Conservation (phyloP, 2,113 vertebrate genomes). For the Heterotis niloticus region DNA sequence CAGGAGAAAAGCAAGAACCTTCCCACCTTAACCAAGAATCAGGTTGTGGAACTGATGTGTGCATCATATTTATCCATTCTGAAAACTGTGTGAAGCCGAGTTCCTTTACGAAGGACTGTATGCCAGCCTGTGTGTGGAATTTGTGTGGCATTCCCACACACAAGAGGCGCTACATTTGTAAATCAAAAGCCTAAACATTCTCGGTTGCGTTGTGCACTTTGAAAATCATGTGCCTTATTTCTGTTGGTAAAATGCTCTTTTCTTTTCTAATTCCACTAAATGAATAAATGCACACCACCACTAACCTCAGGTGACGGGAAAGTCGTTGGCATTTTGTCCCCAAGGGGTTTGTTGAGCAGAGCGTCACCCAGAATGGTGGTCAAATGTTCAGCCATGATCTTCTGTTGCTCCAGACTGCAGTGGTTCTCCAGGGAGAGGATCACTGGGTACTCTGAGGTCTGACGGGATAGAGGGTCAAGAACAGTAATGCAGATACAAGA, state of each 20-base stretch:
- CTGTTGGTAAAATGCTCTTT: no score
- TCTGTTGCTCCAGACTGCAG: conserved; percentile 87
- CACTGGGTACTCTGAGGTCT: conserved; percentile 85
- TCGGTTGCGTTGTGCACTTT: no score
- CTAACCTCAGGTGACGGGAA: conserved; percentile 89
- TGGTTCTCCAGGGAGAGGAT: conserved; percentile 97
- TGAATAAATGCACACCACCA: neutral
- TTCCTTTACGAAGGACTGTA: no score
- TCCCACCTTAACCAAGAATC: neutral
- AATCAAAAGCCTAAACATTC: no score
- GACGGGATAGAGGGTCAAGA: neutral
- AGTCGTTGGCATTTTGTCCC: conserved; percentile 62
- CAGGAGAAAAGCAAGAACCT: no score
- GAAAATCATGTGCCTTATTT: no score
- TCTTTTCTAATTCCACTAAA: neutral
- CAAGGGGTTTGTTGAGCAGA: conserved; percentile 74
- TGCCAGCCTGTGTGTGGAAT: no score
- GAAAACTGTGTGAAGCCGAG: neutral
- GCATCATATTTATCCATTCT: neutral
- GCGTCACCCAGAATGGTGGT: conserved; percentile 74
- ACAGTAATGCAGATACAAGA: conserved; percentile 1
- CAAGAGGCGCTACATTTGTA: no score
- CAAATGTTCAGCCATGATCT: conserved; percentile 80
- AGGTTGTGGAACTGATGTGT: neutral
- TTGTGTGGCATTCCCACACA: no score